Percentiles rank a stretch among this genome's conserved stretches.
phyloP scores from a whole-genome alignment of 2,113 vertebrate species.

The Aegypius monachus region DNA sequence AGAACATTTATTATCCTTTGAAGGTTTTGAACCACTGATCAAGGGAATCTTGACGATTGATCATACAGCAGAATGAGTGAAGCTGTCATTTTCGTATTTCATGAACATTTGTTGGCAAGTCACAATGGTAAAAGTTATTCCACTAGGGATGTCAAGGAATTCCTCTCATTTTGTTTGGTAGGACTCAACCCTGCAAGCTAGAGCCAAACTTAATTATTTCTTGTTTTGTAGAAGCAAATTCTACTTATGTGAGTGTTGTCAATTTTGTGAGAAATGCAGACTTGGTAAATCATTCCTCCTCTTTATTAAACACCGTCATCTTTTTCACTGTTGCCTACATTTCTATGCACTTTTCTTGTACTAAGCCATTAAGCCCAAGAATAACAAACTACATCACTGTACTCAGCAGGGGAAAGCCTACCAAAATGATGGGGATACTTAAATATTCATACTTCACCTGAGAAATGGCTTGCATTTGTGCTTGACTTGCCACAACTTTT shows the following conservation, averaged over 20 bases:
- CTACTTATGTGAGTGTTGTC: neutral
- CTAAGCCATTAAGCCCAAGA: neutral
- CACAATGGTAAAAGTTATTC: neutral
- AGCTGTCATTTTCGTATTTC: neutral
- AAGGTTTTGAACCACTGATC: neutral
- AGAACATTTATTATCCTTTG: neutral
- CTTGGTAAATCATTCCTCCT: neutral
- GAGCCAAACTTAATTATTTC: neutral
- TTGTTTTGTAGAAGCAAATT: neutral
- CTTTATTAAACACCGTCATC: neutral
- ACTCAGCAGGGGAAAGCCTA: neutral
- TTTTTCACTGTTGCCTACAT: neutral
- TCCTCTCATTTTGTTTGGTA: neutral
- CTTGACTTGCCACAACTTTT: neutral
- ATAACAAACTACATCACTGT: neutral
- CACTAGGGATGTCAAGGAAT: neutral
- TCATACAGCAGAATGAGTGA: neutral
- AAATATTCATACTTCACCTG: neutral
- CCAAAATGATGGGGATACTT: neutral
- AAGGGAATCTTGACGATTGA: neutral
- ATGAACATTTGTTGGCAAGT: neutral
- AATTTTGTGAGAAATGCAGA: neutral
- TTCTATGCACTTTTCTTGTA: neutral
- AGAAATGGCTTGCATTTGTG: neutral
- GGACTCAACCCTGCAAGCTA: neutral